phyloP scores from a whole-genome alignment of 1,140 invertebrate genomes.

The Stratiolaelaps scimitus region DNA sequence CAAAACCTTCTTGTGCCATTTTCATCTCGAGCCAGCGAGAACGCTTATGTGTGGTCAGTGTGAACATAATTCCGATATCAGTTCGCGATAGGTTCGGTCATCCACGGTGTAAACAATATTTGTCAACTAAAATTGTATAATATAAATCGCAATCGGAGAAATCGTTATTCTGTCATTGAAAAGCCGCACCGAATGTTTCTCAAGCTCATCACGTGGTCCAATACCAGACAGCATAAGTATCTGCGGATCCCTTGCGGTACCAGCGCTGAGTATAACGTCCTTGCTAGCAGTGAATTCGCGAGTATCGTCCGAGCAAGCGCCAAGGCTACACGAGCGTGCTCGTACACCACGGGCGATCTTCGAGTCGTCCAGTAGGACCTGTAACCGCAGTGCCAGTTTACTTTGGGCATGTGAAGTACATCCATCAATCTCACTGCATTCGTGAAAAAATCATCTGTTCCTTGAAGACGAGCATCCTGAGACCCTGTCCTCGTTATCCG shows the following conservation, averaged over 20 bases:
- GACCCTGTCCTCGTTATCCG: too few species aligned
- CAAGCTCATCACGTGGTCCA: conserved; percentile 54
- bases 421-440: too few species aligned
- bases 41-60: not conserved
- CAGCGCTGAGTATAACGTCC: conserved; percentile 63
- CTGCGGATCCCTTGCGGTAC: conserved; percentile 63
- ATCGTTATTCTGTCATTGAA: too few species aligned
- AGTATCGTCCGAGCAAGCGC: conserved; percentile 48
- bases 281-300: conserved; percentile 53
- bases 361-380: conserved; percentile 38
- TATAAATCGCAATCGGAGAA: not conserved
- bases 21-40: too few species aligned
- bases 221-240: conserved; percentile 74
- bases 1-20: too few species aligned
- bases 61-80: not conserved
- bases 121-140: too few species aligned
- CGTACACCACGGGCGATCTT: conserved; percentile 60
- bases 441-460: too few species aligned
- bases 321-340: conserved; percentile 40
- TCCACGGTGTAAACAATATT: not conserved
- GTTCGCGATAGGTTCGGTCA: not conserved
- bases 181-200: not conserved
- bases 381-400: too few species aligned
- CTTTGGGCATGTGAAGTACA: too few species aligned
- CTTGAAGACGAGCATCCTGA: too few species aligned